Evolutionary conservation across 2,888 invertebrate species (phyloP).

Genomic region (Nudaria mundana): DNA sequence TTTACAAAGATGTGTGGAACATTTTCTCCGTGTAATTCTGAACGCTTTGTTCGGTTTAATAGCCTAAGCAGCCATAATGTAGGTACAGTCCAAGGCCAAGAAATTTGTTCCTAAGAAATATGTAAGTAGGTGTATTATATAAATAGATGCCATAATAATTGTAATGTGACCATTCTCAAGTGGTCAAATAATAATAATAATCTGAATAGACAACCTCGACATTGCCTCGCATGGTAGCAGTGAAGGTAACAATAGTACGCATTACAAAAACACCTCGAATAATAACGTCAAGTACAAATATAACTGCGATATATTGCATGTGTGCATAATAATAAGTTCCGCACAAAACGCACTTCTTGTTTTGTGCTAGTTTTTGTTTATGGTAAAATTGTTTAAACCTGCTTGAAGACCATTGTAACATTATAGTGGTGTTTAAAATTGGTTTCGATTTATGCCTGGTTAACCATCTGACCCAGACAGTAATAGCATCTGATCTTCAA

Average conservation of each 20-base stretch:
- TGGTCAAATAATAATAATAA: too few species aligned
- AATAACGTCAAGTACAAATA: conserved; percentile 20
- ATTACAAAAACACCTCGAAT: conserved; percentile 27
- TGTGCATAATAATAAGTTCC: conserved; percentile 15
- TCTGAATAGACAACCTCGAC: conserved; percentile 29
- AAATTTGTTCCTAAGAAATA: too few species aligned
- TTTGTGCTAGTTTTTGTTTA: background rate
- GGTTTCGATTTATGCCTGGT: too few species aligned
- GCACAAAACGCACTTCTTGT: conserved; percentile 15
- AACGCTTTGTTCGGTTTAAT: too few species aligned
- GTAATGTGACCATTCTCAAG: background rate
- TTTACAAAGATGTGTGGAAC: too few species aligned
- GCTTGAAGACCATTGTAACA: too few species aligned
- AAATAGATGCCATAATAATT: background rate
- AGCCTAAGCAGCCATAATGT: too few species aligned
- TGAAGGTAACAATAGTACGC: conserved; percentile 14
- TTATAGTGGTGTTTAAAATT: too few species aligned
- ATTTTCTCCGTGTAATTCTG: too few species aligned
- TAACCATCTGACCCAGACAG: too few species aligned
- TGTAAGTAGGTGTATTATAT: background rate
- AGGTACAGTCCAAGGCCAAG: too few species aligned
- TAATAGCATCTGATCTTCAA: too few species aligned
- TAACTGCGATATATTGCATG: conserved; percentile 16
- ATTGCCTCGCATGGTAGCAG: conserved; percentile 28
- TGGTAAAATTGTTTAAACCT: background rate